Base-by-base conservation (phyloP, 2,113 vertebrate species). In the Semnornis frantzii region DNA sequence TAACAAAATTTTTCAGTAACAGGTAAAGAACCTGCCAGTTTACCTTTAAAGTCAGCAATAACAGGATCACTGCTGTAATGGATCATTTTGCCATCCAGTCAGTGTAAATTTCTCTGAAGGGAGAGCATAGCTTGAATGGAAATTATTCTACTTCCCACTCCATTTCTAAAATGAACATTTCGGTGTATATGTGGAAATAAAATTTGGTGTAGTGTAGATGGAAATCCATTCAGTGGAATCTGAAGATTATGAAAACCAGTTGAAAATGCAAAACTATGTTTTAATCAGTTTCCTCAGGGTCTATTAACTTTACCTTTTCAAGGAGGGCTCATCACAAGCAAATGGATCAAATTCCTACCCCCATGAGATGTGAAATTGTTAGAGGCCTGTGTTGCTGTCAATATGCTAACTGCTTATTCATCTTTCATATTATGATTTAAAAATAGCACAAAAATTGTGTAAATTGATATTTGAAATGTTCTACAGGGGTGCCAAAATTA, bases 251-350 rank as follows among this genome's bases (percentile, higher is more conserved):
- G 15, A 76, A 91, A 94, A 46, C 10, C 46, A 34, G 23, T 74
- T 87, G 78, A 85, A 90, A 93, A 93, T 82, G 73, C 8, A 70
- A 87, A 87, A 89, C 3, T 75, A 87, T n/a, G 80, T 39, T 92
- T n/a, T 54, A 69, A 66, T 93, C 44, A 23, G 10, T 93, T 79
- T 82, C 60, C 60, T 75, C 6, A 1, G 75, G 42, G 52, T 20
- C 10, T 76, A 1, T 70, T 79, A 76, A 68, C 31, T 89, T 90
- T 39, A 39, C 9, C 73, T 52, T 33, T 54, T 94, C 68, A 78
- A 72, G 63, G 19, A 93, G 23, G 34, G 75, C 83, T 93, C 85
- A 93, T 85, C 28, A 46, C 82, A 59, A 93, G 23, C 24, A 84
- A 93, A 82, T 65, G 10, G 63, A 75, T 82, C 15, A 69, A 62